Percentiles rank a stretch among this genome's conserved stretches.
phyloP scores from a whole-genome alignment of 2,113 vertebrate genomes.

The Oryzias celebensis region DNA sequence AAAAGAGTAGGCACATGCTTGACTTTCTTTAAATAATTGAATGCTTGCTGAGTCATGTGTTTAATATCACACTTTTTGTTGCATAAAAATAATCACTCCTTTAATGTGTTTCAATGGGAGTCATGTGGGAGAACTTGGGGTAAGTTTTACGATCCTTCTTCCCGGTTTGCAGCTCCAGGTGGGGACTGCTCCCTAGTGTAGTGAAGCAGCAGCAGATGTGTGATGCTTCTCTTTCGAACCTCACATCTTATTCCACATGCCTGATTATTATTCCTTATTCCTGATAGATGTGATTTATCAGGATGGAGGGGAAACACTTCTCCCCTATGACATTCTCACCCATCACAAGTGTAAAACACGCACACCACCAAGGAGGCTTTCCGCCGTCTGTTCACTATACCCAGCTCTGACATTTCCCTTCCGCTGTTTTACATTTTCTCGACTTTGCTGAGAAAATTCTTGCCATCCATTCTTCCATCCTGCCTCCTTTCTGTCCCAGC shows the following conservation, averaged over 20 bases:
- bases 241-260: conserved; percentile 64
- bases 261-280: conserved; percentile 1
- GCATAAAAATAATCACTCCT: conserved; percentile 70
- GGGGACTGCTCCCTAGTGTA: conserved; percentile 53
- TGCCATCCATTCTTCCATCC: conserved; percentile 19
- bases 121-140: conserved; percentile 47
- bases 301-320: conserved; percentile 49
- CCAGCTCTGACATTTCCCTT: conserved; percentile 68
- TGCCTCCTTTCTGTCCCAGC: conserved; percentile 29
- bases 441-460: conserved; percentile 49
- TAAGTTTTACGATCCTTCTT: conserved; percentile 63
- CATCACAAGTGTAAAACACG: conserved; percentile 38
- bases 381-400: conserved; percentile 71
- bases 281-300: conserved; percentile 72
- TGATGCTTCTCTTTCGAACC: conserved; percentile 54
- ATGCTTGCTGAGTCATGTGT: not conserved
- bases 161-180: conserved; percentile 48
- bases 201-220: conserved; percentile 71
- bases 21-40: not conserved
- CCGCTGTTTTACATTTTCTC: conserved; percentile 53
- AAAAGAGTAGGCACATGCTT: not conserved
- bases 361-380: conserved; percentile 34
- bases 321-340: conserved; percentile 65
- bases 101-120: conserved; percentile 71
- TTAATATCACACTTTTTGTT: conserved; percentile 5